Percentiles rank a stretch among this genome's conserved stretches.
phyloP scores from a whole-genome alignment of 2,888 invertebrate genomes.

The Rhagonycha fulva region DNA sequence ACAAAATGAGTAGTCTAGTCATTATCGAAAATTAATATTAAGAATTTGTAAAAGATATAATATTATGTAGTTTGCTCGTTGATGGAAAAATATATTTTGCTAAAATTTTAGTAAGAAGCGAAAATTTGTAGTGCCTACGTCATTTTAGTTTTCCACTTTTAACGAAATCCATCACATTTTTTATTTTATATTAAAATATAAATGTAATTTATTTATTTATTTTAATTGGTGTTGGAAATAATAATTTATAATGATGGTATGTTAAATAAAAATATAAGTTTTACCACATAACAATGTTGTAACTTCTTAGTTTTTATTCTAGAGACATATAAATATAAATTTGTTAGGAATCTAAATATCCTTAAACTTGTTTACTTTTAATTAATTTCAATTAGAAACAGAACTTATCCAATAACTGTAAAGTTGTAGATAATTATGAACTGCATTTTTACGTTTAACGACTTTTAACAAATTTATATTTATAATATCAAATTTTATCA shows the following conservation, averaged over 20 bases:
- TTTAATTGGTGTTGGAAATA: background rate
- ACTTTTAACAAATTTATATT: background rate
- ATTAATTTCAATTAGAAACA: background rate
- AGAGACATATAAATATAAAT: background rate
- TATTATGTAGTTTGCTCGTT: no score
- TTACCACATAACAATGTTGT: background rate
- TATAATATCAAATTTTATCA: background rate
- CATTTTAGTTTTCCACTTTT: background rate
- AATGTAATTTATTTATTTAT: background rate
- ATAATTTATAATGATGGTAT: background rate
- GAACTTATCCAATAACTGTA: background rate
- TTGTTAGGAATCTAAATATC: background rate
- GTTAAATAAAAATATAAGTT: background rate
- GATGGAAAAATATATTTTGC: no score
- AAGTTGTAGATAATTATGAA: background rate
- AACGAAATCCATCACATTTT: background rate
- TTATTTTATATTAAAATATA: background rate
- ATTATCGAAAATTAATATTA: no score
- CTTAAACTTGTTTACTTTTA: background rate
- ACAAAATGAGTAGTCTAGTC: no score
- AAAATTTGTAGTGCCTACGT: background rate
- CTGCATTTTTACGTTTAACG: background rate
- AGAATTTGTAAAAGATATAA: no score
- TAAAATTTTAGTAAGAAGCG: background rate
- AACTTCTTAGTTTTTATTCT: background rate